Percentiles rank a stretch among this genome's conserved stretches.
Evolutionary conservation across 2,797 vertebrate species (phyloP).

Genomic region (Rhadinocentrus ornatus): DNA sequence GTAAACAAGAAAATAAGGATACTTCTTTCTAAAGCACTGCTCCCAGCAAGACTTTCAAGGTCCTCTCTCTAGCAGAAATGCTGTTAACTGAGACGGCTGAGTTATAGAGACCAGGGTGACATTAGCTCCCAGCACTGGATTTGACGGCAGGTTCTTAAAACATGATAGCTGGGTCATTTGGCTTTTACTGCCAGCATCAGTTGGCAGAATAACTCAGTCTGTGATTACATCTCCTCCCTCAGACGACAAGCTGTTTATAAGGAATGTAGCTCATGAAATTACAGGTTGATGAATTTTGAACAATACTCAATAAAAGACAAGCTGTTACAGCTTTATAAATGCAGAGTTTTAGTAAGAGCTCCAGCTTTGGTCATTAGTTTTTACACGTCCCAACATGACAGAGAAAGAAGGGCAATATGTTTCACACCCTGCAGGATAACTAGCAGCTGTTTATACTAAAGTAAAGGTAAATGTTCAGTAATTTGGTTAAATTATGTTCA

Average conservation of each 20-base stretch:
- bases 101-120: conserved; percentile 34
- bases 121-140: conserved; percentile 24
- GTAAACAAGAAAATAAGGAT: conserved; percentile 7
- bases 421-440: too few relatives aligned
- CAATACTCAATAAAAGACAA: not conserved
- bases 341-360: too few relatives aligned
- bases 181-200: conserved; percentile 10
- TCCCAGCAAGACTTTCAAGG: conserved; percentile 48
- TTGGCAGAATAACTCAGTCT: not conserved
- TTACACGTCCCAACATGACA: too few relatives aligned
- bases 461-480: too few relatives aligned
- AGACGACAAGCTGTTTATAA: conserved; percentile 17
- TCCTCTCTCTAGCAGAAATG: conserved; percentile 35
- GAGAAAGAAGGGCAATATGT: too few relatives aligned
- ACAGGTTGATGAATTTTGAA: conserved; percentile 15
- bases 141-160: conserved; percentile 33
- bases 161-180: conserved; percentile 27
- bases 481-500: too few relatives aligned
- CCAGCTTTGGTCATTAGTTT: too few relatives aligned
- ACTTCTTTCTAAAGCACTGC: conserved; percentile 18
- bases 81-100: conserved; percentile 43
- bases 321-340: too few relatives aligned
- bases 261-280: conserved; percentile 13
- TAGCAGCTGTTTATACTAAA: too few relatives aligned
- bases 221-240: conserved; percentile 6